phyloP scores from a whole-genome alignment of 2,797 vertebrate genomes.

The Gymnoscopelus microlampas region DNA sequence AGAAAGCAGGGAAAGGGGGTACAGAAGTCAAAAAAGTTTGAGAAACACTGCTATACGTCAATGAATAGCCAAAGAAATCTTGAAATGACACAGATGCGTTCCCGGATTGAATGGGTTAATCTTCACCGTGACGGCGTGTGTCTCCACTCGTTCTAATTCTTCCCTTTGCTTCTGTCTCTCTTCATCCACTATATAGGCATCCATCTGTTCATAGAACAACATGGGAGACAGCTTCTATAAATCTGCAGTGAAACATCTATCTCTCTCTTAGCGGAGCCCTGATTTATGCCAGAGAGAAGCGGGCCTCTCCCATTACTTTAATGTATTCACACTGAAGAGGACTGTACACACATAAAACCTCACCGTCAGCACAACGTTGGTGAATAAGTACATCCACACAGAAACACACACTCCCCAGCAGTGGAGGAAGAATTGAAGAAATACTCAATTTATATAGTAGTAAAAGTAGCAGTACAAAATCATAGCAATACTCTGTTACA shows the following conservation, averaged over 20 bases:
- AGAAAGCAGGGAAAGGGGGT: no score
- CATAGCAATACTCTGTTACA: no score
- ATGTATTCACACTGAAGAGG: slow-evolving; percentile 54
- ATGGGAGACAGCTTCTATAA: slow-evolving; percentile 36
- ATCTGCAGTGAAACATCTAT: slow-evolving; percentile 37
- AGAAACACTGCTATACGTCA: no score
- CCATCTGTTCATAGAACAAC: slow-evolving; percentile 12
- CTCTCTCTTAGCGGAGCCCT: slow-evolving; percentile 34
- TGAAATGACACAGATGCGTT: no score
- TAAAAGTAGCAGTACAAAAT: no score
- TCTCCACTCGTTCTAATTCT: slow-evolving; percentile 8
- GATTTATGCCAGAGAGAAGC: slow-evolving; percentile 62
- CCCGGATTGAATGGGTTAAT: no score
- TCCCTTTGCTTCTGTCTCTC: background rate
- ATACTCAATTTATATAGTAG: no score
- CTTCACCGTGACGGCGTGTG: background rate
- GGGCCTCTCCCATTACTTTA: slow-evolving; percentile 40
- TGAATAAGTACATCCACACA: slow-evolving; percentile 34
- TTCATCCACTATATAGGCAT: background rate
- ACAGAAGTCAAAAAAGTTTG: no score
- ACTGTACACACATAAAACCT: slow-evolving; percentile 49
- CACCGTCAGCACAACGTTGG: slow-evolving; percentile 61
- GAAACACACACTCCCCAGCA: slow-evolving; percentile 26
- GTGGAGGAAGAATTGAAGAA: no score
- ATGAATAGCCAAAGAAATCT: no score